Base-by-base conservation (phyloP, 1,140 invertebrate species). In the Ceratitis capitata region DNA sequence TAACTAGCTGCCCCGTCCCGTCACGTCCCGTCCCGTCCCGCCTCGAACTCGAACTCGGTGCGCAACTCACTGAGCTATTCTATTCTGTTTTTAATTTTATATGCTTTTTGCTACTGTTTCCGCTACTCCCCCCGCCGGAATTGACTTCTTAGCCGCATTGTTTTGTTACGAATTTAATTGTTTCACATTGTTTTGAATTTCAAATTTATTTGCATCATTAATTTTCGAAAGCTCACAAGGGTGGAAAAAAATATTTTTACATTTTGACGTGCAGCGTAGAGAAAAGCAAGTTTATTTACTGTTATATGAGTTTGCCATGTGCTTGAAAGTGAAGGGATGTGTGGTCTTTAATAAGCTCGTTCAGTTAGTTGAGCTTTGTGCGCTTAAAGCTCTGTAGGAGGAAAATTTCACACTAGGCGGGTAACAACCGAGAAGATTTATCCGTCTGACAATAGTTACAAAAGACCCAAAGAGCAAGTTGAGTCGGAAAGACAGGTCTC, bases 181-280 rank as follows among this genome's bases (percentile, higher is more conserved):
- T 35, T 32, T 35, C 32, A 7, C 16, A 32, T 47, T 78, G 39
- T 47, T 78, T 78, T 39, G 69, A 45, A 78, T 78, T 78, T 78
- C 19, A 78, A 78, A 78, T 78, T 78, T 35, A 78, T 78, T 78
- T 42, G 69, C 39, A 19, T n/a, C 69, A 45, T 78, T 32, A 78
- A 78, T 78, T 78, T 45, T 9, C 35, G 5, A 45, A 45, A 78
- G 39, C 23, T 19, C 32, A 42, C n/a, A n/a, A n/a, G n/a, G n/a
- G n/a, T n/a, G n/a, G n/a, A n/a, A n/a, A n/a, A n/a, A n/a, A n/a
- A n/a, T n/a, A n/a, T n/a, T n/a, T n/a, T n/a, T n/a, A n/a, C n/a
- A n/a, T n/a, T n/a, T n/a, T n/a, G n/a, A n/a, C 23, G 16, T 16
- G n/a, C 35, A 39, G 12, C 14, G 29, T 29, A 12, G 26, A 61